Percentiles rank a stretch among this genome's conserved stretches.
Conservation (phyloP, 1,140 invertebrate species). For the Bombus turneri region DNA sequence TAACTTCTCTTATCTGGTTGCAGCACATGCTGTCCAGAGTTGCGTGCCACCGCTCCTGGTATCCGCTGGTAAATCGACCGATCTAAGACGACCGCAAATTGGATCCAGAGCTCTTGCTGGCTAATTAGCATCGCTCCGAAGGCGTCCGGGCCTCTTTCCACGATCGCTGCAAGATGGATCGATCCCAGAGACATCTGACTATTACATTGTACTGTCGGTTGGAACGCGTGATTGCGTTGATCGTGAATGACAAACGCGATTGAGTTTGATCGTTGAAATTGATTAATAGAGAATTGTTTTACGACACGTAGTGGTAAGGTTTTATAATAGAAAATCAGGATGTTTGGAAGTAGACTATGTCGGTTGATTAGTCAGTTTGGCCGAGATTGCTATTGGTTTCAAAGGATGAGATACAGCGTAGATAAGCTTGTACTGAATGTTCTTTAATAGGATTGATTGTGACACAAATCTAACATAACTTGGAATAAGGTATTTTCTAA, state of each 20-base stretch:
- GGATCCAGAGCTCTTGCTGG: constrained; percentile 38
- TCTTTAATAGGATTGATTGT: too few relatives aligned
- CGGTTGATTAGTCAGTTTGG: not conserved
- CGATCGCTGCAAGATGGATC: not conserved
- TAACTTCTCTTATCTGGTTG: constrained; percentile 65
- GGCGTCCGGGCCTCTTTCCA: not conserved
- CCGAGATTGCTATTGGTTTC: not conserved
- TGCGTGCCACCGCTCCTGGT: constrained; percentile 49
- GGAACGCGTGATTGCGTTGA: not conserved
- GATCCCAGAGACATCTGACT: not conserved
- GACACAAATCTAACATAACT: not conserved
- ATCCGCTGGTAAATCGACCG: constrained; percentile 62
- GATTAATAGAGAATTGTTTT: not conserved
- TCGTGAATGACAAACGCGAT: not conserved
- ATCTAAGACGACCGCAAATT: constrained; percentile 57
- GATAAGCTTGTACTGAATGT: not conserved
- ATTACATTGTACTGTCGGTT: not conserved
- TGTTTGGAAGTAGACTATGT: not conserved
- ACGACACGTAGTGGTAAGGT: not conserved
- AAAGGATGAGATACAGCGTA: not conserved
- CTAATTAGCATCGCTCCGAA: constrained; percentile 1
- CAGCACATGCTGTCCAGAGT: constrained; percentile 63
- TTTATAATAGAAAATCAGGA: not conserved
- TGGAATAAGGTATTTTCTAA: not conserved
- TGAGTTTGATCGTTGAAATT: not conserved